A percentile compares a stretch with the other conserved stretches of the same genome.
These are phyloP conservation scores for Saturnia japonica DNA, from an alignment of 2,888 invertebrate genomes.

Conservation along the genomic window DNA sequence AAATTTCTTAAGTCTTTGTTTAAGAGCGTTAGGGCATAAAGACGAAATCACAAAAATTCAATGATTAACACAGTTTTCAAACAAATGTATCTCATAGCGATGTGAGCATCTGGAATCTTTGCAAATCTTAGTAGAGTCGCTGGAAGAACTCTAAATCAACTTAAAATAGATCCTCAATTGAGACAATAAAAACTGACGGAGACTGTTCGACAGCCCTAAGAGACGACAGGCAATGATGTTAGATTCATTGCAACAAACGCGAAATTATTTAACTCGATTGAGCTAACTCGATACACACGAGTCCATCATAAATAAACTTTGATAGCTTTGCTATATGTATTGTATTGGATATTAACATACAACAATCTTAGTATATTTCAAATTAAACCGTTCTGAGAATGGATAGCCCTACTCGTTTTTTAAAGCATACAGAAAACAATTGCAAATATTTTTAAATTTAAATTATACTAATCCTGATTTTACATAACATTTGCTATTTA, in stretches of 20 bases:
- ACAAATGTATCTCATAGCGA: too few species aligned
- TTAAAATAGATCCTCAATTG: neutral
- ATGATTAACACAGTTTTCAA: too few species aligned
- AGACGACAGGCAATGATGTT: neutral
- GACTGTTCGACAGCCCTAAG: neutral
- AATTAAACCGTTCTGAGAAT: neutral
- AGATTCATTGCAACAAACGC: slow-evolving; percentile 32
- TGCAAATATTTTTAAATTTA: neutral
- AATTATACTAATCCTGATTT: neutral
- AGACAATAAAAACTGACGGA: neutral
- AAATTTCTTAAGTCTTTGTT: too few species aligned
- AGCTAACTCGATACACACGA: slow-evolving; percentile 29
- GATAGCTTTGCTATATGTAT: neutral
- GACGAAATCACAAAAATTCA: too few species aligned
- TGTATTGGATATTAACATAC: neutral
- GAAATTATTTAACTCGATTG: slow-evolving; percentile 36
- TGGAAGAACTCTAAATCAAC: neutral
- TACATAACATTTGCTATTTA: too few species aligned
- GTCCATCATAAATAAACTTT: slow-evolving; percentile 15
- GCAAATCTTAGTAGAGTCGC: too few species aligned
- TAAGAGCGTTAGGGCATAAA: too few species aligned
- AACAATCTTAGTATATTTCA: neutral
- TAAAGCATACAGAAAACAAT: neutral
- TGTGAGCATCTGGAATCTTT: too few species aligned
- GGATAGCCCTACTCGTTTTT: neutral